Conservation (phyloP, 1,140 invertebrate genomes). For the Leucophenga varia region DNA sequence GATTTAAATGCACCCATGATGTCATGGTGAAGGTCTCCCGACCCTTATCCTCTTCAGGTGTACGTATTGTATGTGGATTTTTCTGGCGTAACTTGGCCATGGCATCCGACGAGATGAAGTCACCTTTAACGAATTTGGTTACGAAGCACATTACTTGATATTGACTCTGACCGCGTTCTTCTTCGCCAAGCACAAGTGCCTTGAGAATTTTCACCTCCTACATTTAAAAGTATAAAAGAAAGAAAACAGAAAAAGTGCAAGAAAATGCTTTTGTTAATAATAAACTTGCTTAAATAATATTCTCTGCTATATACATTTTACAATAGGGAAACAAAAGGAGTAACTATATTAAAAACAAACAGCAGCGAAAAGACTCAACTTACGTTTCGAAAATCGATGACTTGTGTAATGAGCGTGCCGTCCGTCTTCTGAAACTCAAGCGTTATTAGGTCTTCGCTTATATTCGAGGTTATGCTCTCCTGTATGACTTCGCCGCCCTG, state of each 20-base stretch:
- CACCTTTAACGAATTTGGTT: conserved; percentile 83
- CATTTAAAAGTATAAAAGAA: conserved; percentile 22
- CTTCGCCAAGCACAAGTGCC: conserved; percentile 89
- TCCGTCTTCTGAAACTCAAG: conserved; percentile 88
- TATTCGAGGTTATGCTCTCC: conserved; percentile 88
- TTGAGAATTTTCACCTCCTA: conserved; percentile 93
- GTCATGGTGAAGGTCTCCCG: conserved; percentile 80
- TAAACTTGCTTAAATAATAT: neutral
- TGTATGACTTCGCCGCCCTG: conserved; percentile 91
- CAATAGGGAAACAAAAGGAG: neutral
- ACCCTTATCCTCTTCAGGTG: conserved; percentile 86
- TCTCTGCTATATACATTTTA: neutral
- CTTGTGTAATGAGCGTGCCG: conserved; percentile 86
- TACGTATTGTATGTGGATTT: conserved; percentile 78
- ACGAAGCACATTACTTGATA: conserved; percentile 92
- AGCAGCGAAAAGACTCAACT: too few relatives aligned
- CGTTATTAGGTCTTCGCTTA: conserved; percentile 83
- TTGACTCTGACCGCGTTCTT: conserved; percentile 86
- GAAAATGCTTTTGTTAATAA: neutral
- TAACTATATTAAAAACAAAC: too few relatives aligned
- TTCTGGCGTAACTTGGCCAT: conserved; percentile 97
- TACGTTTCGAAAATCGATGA: conserved; percentile 93
- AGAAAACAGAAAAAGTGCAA: neutral
- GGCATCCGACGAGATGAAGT: conserved; percentile 93
- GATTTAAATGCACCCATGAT: conserved; percentile 70